Base-by-base conservation (phyloP, 2,797 vertebrate genomes). In the Philypnodon macrostomus region DNA sequence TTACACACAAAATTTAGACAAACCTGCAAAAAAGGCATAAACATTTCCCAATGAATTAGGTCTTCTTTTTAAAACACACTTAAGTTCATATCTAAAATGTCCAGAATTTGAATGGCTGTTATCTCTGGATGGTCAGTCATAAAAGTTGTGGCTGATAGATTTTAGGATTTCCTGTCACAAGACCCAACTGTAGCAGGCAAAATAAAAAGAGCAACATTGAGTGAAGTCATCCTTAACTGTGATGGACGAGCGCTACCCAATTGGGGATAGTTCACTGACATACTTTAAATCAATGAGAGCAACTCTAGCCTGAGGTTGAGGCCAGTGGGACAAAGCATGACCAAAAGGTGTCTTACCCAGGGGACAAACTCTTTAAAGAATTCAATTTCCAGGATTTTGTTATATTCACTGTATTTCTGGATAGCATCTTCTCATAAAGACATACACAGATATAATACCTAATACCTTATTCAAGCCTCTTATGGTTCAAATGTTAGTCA, bases 221-320 rank as follows among this genome's bases (percentile, higher is more conserved):
- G 41, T 31, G 15, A 44, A 44, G 41, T 44, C 41, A 44, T 44
- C 41, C 41, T 30, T 44, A 18, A 44, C 26, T 8, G 41, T 14
- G 11, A 17, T 44, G 41, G 41, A 44, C 26, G 15, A 44, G 41
- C 8, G 41, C 26, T 5, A 27, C 26, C 27, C 41, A 44, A 44
- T 44, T 31, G 41, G 41, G 41, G 41, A 44, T 18, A 44, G 41
- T 27, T 44, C 26, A 6, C 5, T 19, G 27, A 44, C 41, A 29
- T 27, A 27, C 26, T 27, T 42, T 42, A 42, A 42, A 42, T 42
- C 40, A 42, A 42, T 44, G 29, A 29, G 9, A 4, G 10, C 27
- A 29, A 29, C 27, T 29, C 10, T 29, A 10, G 27, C 12, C 4
- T 29, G n/a, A 29, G 12, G 21, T 7, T 44, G 29, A 19, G 31